Evolutionary conservation across 2,888 invertebrate genomes (phyloP), one percentile per base, ranked within the genome.

Genomic region (Mythimna impura): DNA sequence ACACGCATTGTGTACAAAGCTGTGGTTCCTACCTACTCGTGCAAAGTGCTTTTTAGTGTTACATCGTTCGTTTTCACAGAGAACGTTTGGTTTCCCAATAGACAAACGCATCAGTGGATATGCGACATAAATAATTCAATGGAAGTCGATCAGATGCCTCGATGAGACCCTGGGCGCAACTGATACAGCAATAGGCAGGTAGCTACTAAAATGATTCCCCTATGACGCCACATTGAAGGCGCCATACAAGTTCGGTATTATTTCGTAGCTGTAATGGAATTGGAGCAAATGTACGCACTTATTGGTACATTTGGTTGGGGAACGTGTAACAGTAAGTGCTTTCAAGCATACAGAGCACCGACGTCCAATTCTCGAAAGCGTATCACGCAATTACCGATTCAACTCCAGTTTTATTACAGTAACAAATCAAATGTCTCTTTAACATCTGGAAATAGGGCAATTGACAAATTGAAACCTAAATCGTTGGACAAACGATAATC

Each of bases 111-210:
- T 92, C 92, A 90, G 87, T 87, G 89, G 88, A 89, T 90, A 92
- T 91, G 86, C 81, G 85, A 89, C 68, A 91, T 92, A 90, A 92
- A 93, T 93, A 90, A 93, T 93, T 93, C 91, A 92, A 86, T 77
- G 81, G 67, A 82, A 81, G 68, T 78, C 84, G 82, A 88, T 89
- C 87, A 80, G 85, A 86, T 83, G 84, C 76, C 58, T 80, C 61
- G 67, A 68, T 62, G 69, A 78, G 73, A 68, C 60, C 64, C 62
- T 71, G 60, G 66, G 69, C 43, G 57, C 61, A n/a, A 64, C 63
- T 64, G 67, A 78, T 74, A 77, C 50, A 78, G 72, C 60, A 77
- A 76, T 63, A 78, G 54, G 58, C 68, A 76, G 72, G 63, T 40
- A 83, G 62, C 72, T 73, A 82, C 77, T 69, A 68, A 73, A 85